Evolutionary conservation across 2,797 vertebrate species (phyloP).

Genomic region (Percopsis omiscomaycus): DNA sequence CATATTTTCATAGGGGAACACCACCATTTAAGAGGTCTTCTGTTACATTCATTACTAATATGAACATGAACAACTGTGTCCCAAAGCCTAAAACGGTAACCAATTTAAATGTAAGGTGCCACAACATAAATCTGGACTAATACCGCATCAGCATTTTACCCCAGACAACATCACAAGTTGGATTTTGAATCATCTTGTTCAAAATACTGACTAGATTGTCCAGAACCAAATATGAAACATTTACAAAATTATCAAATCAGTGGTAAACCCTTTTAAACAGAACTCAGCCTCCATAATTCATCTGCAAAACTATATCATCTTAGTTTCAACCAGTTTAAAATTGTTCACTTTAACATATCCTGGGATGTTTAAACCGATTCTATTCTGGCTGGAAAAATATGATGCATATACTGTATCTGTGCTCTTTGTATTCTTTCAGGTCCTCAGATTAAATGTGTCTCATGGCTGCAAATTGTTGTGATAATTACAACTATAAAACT

Average conservation of each 20-base stretch:
- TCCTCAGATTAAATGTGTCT: conserved; percentile 30
- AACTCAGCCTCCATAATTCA: conserved; percentile 45
- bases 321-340: conserved; percentile 35
- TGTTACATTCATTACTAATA: conserved; percentile 22
- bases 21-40: conserved; percentile 18
- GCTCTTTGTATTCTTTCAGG: conserved; percentile 34
- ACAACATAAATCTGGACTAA: no score
- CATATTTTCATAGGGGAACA: conserved; percentile 46
- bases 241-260: conserved; percentile 27
- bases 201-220: conserved; percentile 32
- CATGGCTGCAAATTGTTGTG: conserved; percentile 28
- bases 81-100: not conserved
- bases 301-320: conserved; percentile 29
- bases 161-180: conserved; percentile 1
- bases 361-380: conserved; percentile 5
- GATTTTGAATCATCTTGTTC: conserved; percentile 20
- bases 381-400: conserved; percentile 42
- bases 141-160: no score
- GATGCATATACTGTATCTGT: conserved; percentile 32
- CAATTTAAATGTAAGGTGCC: no score
- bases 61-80: conserved; percentile 30
- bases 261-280: conserved; percentile 68
- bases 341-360: not conserved
- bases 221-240: conserved; percentile 12
- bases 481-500: conserved; percentile 12